phyloP scores from a whole-genome alignment of 92 coral and sea anemone species.

The Umimayanthus chanpuru region DNA sequence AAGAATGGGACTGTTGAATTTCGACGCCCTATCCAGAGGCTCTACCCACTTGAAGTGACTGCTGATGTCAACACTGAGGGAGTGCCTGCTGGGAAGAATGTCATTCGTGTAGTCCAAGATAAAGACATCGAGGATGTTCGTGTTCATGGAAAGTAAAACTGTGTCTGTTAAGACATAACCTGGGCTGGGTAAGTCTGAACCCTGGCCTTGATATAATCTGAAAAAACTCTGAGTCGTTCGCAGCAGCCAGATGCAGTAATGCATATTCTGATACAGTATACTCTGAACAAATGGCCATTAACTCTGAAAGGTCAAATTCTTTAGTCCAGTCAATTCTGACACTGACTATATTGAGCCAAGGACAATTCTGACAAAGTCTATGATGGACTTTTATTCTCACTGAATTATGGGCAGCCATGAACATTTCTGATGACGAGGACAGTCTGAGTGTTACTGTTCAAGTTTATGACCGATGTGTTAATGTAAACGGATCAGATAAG shows the following conservation, averaged over 20 bases:
- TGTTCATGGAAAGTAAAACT: slow-evolving; percentile 17
- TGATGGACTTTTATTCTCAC: slow-evolving; percentile 10
- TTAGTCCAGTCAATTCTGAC: slow-evolving; percentile 19
- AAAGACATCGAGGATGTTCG: slow-evolving; percentile 4
- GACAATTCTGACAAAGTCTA: background rate
- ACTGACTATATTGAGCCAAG: slow-evolving; percentile 9
- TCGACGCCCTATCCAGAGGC: slow-evolving; percentile 49
- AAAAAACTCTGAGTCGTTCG: slow-evolving; percentile 25
- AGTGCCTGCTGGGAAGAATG: background rate
- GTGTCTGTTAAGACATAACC: background rate
- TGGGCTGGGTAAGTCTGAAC: background rate
- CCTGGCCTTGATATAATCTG: background rate
- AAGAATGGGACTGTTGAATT: slow-evolving; percentile 35
- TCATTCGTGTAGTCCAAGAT: slow-evolving; percentile 13
- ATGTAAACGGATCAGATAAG: background rate
- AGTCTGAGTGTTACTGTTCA: too few relatives aligned
- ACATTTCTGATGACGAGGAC: too few relatives aligned
- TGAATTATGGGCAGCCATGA: too few relatives aligned
- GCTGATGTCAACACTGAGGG: slow-evolving; percentile 19
- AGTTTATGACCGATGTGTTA: background rate
- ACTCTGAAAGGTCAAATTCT: background rate
- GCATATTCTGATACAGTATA: background rate
- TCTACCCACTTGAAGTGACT: slow-evolving; percentile 46
- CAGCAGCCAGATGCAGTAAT: background rate
- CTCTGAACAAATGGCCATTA: background rate